Evolutionary conservation across 2,888 invertebrate genomes (phyloP), one percentile per base, ranked within the genome.

Genomic region (Thecophora atra): DNA sequence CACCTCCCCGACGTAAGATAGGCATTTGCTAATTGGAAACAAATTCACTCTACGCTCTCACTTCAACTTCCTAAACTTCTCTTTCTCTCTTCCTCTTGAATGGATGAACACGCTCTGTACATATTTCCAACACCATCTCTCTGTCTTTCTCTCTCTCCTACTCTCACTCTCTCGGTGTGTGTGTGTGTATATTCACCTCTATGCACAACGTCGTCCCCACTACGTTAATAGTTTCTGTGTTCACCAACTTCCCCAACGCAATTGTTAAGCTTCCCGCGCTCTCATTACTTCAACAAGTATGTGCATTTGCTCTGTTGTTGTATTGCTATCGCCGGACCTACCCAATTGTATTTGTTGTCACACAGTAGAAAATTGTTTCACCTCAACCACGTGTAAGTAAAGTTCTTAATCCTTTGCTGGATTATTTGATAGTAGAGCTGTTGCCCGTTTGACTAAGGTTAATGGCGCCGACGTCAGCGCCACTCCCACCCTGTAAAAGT

Each of bases 1-100:
- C 92, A 88, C 91, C 91, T 89, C 91, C 91, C 87, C 91, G 91
- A 92, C 92, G 92, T 92, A 93, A 92, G 92, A 90, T 88, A 85
- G 82, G 81, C 81, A n/a, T n/a, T n/a, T n/a, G n/a, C 79, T 78
- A 81, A 80, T 81, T 79, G 80, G 77, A 69, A 73, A 77, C 76
- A 73, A 73, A 68, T 66, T 67, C 60, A 28, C 60, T 28, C 21
- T 60, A 69, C 47, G 28, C 62, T 68, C 44, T 56, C 67, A 42
- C 67, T 56, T 24, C n/a, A 19, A 51, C 54, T 52, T 37, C 47
- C 65, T 58, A 26, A 17, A 42, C 19, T 63, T 73, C 60, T 71
- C 71, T 73, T 54, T 62, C 11, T 44, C 21, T 73, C 60, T 71
- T 67, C 71, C 62, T 62, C 11, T 71, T 47, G 52, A 62, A 63